Percentiles rank a stretch among this genome's conserved stretches.
phyloP scores from a whole-genome alignment of 2,797 vertebrate genomes.

The Brachyalestes nurse region DNA sequence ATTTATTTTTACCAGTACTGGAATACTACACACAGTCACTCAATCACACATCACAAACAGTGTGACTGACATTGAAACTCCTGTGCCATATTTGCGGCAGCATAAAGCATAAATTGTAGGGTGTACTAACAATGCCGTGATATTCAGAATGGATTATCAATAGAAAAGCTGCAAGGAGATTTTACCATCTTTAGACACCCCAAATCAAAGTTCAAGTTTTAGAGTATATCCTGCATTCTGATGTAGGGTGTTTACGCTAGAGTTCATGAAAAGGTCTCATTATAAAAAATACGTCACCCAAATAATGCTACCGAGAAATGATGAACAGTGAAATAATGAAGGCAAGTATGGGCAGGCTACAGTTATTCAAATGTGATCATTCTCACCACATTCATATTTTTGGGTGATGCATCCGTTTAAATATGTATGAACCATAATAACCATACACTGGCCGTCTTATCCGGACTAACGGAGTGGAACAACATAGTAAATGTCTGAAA shows the following conservation, averaged over 20 bases:
- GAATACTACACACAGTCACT: too few species aligned
- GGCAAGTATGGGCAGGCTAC: too few species aligned
- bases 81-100: too few species aligned
- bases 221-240: background rate
- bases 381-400: background rate
- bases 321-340: too few species aligned
- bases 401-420: background rate
- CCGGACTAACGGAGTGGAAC: conserved; percentile 38
- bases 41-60: too few species aligned
- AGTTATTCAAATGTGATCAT: background rate
- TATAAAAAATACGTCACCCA: too few species aligned
- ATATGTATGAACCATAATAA: conserved; percentile 19
- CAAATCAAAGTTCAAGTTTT: background rate
- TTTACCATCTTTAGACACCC: background rate
- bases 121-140: too few species aligned
- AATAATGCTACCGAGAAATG: too few species aligned
- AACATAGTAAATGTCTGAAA: conserved; percentile 35
- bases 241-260: background rate
- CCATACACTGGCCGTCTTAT: conserved; percentile 17
- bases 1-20: too few species aligned
- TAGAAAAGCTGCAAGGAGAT: background rate
- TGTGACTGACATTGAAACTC: too few species aligned
- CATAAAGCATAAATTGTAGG: too few species aligned
- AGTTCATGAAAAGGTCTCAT: background rate
- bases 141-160: too few species aligned